Evolutionary conservation across 1,140 invertebrate genomes (phyloP), one percentile per base, ranked within the genome.

Genomic region (Zaprionus inermis): DNA sequence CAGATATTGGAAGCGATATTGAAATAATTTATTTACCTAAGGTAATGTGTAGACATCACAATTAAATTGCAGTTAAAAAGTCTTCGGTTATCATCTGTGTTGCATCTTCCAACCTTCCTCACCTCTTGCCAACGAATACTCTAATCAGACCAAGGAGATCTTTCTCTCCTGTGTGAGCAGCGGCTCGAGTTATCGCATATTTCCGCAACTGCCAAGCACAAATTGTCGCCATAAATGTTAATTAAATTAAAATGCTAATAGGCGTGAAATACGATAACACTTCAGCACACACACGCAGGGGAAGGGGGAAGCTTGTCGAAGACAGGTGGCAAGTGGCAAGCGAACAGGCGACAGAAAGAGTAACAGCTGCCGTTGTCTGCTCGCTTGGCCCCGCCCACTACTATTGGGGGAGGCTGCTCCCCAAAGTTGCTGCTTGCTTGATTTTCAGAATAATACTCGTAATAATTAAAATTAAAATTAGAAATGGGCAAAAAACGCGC

Each of bases 401-500:
- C 30, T 51, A 67, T 52, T 60, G 57, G 51, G 34, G 38, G 16
- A 36, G 28, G 32, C 20, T 52, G 73, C 1, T 68, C 49, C 41
- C 72, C 66, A 83, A 89, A 65, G 78, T 79, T 86, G 76, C 79
- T 79, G 77, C 79, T 79, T 72, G 85, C 83, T 83, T 88, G 83
- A 83, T 78, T 88, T 83, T 72, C 77, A 72, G 80, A 79, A 88
- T 83, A 89, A 88, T 88, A 82, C 72, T 82, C 65, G 83, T 79
- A 83, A 88, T 88, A 88, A 88, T 88, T 88, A 88, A 88, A 88
- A 88, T 89, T 76, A 82, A 88, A 89, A 88, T 88, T 78, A 77
- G 84, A 88, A 83, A 80, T 65, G 83, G 64, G 66, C 70, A 78
- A 60, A 81, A 70, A 71, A 63, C 73, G 52, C 24, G 51, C 64